Evolutionary conservation across 2,113 vertebrate genomes (phyloP), one percentile per base, ranked within the genome.

Genomic region (Tyrannus savana): DNA sequence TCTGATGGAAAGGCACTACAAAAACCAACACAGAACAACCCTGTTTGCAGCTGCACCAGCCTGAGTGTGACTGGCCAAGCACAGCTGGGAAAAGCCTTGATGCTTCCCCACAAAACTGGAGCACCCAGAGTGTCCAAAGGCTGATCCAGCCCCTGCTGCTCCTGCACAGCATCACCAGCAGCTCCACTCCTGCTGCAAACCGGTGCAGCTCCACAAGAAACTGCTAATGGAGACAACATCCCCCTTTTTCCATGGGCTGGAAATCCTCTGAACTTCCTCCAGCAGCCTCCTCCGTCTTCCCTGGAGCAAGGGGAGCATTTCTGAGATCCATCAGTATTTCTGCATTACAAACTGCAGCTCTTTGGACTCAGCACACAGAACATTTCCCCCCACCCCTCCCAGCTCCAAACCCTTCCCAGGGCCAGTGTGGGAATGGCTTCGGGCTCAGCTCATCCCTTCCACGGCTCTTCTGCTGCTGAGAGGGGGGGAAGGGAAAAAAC

Each of bases 91-190:
- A 30, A 59, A 44, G 2, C 15, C n/a, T 27, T 10, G 37, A 15
- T 52, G 71, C 35, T 42, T 41, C 25, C 18, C 27, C 35, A 39
- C 31, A 37, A 23, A 56, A 19, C 23, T 23, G 12, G 23, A 35
- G 47, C 37, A 6, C 39, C 16, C 3, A 10, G 73, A 0, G 4
- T 6, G 76, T 23, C 27, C 18, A 0, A 24, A 6, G n/a, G 37
- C 35, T 31, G 87, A 62, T 12, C 2, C 18, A 21, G 8, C 21
- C 39, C 62, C 35, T 68, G 30, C 60, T 3, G 16, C 47, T 25
- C 7, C 44, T 7, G 50, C 14, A 15, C 42, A 3, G 19, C 68
- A 11, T 13, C 15, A 7, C 12, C 77, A 44, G 82, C 72, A 59
- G 55, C 23, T 19, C 68, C 12, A 1, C 35, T 35, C 41, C 33